Base-by-base conservation (phyloP, 2,797 vertebrate genomes). In the Taeniopygia guttata region DNA sequence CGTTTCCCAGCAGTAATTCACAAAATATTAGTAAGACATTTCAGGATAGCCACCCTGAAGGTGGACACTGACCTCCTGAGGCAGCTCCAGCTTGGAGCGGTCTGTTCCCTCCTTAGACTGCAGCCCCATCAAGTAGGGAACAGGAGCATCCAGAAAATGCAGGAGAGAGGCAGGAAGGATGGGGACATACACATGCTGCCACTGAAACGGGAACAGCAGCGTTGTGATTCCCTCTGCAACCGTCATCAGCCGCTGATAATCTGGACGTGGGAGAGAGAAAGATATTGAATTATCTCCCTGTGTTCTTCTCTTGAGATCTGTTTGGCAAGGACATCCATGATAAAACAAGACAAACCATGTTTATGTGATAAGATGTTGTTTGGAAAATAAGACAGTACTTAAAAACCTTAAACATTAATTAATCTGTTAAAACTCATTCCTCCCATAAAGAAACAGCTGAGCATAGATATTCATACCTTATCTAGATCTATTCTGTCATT, bases 131-230 rank as follows among this genome's bases (percentile, higher is more conserved):
- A 99, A 94, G 96, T 99, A 99, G 26, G 99, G 99, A 92, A 99
- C 99, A 1, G 99, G 99, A 73, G 99, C 99, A 2, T 99, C 99
- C 84, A 99, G 98, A 84, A 99, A 99, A 97, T 99, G 99, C 74
- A 99, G 98, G 20, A 99, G 98, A 6, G 99, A 99, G 3, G 99
- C 98, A 23, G 99, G 99, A 40, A 99, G 98, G 95, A 99, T 99
- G 91, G 99, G 99, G 43, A 99, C 98, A 7, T 99, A 99, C 15
- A 99, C 99, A 14, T 99, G 99, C 93, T 99, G 99, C 99, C 99
- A 99, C 87, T 99, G 99, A 97, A 99, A 99, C 0, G 99, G 99
- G 98, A 99, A 99, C 45, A 99, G 97, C 84, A 99, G 98, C 0
- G 98, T 98, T 5, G 98, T 99, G 97, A 99, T 97, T 52, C 99